phyloP scores from a whole-genome alignment of 2,888 invertebrate genomes.

The Ditula angustiorana region DNA sequence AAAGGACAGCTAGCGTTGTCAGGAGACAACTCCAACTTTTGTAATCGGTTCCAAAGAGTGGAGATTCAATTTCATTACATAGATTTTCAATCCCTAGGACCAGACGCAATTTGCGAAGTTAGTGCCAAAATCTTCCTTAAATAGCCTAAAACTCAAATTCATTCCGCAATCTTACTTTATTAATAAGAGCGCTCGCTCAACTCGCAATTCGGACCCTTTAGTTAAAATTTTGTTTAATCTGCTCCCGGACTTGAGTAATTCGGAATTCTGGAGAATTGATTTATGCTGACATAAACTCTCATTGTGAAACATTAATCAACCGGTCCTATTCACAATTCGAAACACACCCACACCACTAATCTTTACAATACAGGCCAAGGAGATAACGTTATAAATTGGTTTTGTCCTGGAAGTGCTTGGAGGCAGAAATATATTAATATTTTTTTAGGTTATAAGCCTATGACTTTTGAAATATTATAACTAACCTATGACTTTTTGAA shows the following conservation, averaged over 20 bases:
- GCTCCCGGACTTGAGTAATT: background rate
- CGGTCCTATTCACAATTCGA: constrained; percentile 50
- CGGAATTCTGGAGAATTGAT: constrained; percentile 58
- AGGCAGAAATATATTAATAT: no score
- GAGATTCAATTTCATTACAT: background rate
- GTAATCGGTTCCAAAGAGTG: background rate
- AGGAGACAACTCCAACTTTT: background rate
- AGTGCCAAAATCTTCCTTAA: background rate
- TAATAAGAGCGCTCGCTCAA: background rate
- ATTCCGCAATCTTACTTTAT: constrained; percentile 3
- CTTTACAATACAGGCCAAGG: constrained; percentile 44
- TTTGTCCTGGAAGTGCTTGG: constrained; percentile 13
- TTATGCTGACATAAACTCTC: constrained; percentile 53
- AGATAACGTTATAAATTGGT: constrained; percentile 27
- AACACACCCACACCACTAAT: constrained; percentile 44
- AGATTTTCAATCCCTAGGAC: constrained; percentile 3
- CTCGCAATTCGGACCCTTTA: constrained; percentile 8
- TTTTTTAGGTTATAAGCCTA: no score
- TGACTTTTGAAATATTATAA: no score
- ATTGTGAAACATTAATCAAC: constrained; percentile 56
- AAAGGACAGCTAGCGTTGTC: background rate
- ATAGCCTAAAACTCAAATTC: background rate
- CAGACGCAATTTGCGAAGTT: constrained; percentile 3
- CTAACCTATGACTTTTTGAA: no score
- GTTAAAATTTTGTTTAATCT: constrained; percentile 18